phyloP scores from a whole-genome alignment of 2,888 invertebrate genomes.

The Drosophila neotestacea region DNA sequence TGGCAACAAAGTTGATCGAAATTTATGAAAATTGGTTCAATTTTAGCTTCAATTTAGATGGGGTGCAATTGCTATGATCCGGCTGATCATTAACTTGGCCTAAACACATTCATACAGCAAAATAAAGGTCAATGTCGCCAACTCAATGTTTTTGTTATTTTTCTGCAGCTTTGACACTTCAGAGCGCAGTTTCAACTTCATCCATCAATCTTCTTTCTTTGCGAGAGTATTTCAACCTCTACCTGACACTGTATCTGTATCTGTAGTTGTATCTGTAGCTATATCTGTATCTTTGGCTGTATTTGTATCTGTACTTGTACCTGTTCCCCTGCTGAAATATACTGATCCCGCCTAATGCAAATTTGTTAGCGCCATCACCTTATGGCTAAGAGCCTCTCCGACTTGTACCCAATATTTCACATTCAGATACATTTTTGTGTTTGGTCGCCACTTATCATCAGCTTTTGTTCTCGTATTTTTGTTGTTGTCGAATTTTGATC shows the following conservation, averaged over 20 bases:
- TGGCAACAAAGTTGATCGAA: conserved; percentile 25
- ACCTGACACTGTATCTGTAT: conserved; percentile 8
- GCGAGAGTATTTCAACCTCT: conserved; percentile 23
- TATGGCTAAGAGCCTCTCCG: conserved; percentile 31
- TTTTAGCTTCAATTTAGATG: conserved; percentile 46
- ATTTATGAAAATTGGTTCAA: conserved; percentile 62
- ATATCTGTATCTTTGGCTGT: conserved; percentile 7
- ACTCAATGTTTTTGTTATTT: conserved; percentile 32
- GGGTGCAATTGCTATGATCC: conserved; percentile 37
- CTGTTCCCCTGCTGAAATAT: conserved; percentile 1
- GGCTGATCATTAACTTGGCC: conserved; percentile 42
- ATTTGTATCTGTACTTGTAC: conserved; percentile 4
- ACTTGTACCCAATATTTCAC: conserved; percentile 19
- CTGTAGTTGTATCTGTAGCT: not conserved
- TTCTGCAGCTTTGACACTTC: conserved; percentile 67
- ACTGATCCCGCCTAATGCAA: conserved; percentile 44
- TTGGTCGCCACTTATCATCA: conserved; percentile 54
- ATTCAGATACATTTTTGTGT: conserved; percentile 26
- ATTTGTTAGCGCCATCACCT: conserved; percentile 38
- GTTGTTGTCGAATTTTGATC: conserved; percentile 3
- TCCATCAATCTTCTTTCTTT: conserved; percentile 62
- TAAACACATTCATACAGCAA: conserved; percentile 19
- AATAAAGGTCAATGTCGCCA: conserved; percentile 75
- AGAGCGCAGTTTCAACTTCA: conserved; percentile 42
- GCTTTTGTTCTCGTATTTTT: conserved; percentile 24